Conservation (phyloP, 2,797 vertebrate genomes). For the Syncerus caffer region DNA sequence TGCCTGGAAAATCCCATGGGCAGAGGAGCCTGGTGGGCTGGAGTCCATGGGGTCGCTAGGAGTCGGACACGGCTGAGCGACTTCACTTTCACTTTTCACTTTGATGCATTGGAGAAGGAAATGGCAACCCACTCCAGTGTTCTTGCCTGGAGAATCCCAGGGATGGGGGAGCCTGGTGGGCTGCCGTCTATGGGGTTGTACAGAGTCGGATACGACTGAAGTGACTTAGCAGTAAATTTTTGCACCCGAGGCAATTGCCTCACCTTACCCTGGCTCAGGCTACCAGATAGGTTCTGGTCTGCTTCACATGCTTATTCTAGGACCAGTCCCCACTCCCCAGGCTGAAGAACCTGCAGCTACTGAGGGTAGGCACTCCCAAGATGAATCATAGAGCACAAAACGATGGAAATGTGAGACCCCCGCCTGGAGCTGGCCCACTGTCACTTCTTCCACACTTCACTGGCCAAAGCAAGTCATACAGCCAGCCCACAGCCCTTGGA, state of each 20-base stretch:
- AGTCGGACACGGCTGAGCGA: too few relatives aligned
- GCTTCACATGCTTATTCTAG: not conserved
- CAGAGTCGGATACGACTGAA: too few relatives aligned
- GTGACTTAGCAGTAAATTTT: not conserved
- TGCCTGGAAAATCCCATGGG: too few relatives aligned
- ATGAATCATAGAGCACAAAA: not conserved
- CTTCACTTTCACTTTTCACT: too few relatives aligned
- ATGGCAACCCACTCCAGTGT: too few relatives aligned
- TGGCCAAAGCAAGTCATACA: not conserved
- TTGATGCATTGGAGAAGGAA: too few relatives aligned
- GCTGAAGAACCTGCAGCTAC: not conserved
- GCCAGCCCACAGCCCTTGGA: not conserved
- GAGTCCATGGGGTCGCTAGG: too few relatives aligned
- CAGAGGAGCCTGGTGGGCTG: too few relatives aligned
- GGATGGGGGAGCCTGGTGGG: too few relatives aligned
- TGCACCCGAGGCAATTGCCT: too few relatives aligned
- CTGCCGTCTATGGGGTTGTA: too few relatives aligned
- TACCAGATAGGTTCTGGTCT: not conserved
- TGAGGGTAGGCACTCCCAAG: not conserved
- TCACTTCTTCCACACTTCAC: not conserved
- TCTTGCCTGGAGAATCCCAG: too few relatives aligned
- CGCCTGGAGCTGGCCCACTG: accelerated
- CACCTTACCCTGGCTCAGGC: not conserved
- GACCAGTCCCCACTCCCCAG: not conserved
- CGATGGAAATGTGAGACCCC: not conserved